Evolutionary conservation across 1,140 invertebrate species (phyloP).

Genomic region (Apis cerana): DNA sequence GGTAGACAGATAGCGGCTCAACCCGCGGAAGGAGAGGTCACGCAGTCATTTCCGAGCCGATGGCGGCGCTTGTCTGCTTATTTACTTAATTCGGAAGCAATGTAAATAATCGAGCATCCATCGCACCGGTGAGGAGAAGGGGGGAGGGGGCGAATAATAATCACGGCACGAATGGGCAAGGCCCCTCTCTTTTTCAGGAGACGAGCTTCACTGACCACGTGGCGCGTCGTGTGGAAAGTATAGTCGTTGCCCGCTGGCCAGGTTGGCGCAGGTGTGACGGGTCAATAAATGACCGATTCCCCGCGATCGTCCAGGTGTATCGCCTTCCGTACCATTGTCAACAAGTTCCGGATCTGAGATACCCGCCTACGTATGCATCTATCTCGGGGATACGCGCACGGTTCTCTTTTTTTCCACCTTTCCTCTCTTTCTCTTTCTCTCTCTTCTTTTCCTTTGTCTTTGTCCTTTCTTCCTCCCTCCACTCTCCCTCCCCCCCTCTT

Average conservation of each 20-base stretch:
- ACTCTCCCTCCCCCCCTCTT: background rate
- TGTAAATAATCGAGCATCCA: slow-evolving; percentile 70
- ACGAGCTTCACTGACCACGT: slow-evolving; percentile 79
- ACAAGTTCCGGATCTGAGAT: slow-evolving; percentile 80
- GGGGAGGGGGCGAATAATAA: slow-evolving; percentile 61
- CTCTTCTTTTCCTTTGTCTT: background rate
- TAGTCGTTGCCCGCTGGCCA: slow-evolving; percentile 60
- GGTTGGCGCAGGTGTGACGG: slow-evolving; percentile 44
- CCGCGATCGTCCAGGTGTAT: slow-evolving; percentile 79
- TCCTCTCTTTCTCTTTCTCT: too few species aligned
- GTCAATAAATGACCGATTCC: slow-evolving; percentile 74
- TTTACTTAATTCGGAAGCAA: slow-evolving; percentile 76
- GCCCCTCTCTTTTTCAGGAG: slow-evolving; percentile 71
- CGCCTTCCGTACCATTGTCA: slow-evolving; percentile 81
- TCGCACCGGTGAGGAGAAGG: background rate
- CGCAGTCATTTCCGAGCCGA: slow-evolving; percentile 73
- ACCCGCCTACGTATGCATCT: slow-evolving; percentile 61
- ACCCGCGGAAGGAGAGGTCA: slow-evolving; percentile 68
- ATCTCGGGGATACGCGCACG: slow-evolving; percentile 25
- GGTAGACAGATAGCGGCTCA: slow-evolving; percentile 1
- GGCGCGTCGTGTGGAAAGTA: slow-evolving; percentile 67
- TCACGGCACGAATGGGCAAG: slow-evolving; percentile 70
- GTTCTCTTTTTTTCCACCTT: background rate
- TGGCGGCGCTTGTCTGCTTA: slow-evolving; percentile 59
- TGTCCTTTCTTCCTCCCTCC: background rate